These are phyloP conservation scores for Acanthaster planci DNA, from an alignment of 35 echinoderm and acorn worm species.

Conservation along the genomic window DNA sequence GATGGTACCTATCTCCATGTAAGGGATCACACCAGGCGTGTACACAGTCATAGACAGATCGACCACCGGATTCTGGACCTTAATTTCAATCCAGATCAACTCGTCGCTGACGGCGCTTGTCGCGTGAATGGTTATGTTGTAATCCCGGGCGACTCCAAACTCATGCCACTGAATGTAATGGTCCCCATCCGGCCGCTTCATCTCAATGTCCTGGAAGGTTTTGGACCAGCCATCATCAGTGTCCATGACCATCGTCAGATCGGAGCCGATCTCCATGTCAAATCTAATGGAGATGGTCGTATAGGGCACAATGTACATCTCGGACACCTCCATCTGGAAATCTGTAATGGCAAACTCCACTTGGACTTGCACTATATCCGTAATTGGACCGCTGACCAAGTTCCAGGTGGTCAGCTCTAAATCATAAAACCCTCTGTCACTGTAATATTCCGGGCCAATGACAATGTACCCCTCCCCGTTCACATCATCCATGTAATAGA, in stretches of 20 bases:
- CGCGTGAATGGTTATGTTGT: conserved; percentile 73
- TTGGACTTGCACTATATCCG: conserved; percentile 47
- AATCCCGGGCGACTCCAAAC: conserved; percentile 71
- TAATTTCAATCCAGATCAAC: conserved; percentile 56
- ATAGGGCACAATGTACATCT: conserved; percentile 76
- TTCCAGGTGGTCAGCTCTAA: conserved; percentile 74
- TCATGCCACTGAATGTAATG: conserved; percentile 67
- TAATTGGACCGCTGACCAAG: conserved; percentile 82
- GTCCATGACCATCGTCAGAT: conserved; percentile 76
- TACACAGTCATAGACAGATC: conserved; percentile 64
- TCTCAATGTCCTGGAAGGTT: conserved; percentile 46
- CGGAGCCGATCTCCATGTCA: conserved; percentile 85
- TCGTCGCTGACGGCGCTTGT: conserved; percentile 81
- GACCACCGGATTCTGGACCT: conserved; percentile 86
- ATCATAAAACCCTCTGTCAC: conserved; percentile 74
- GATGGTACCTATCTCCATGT: conserved; percentile 62
- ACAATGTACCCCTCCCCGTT: conserved; percentile 62
- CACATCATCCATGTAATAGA: conserved; percentile 55
- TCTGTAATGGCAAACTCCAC: conserved; percentile 85
- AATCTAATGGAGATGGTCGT: conserved; percentile 67
- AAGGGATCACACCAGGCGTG: conserved; percentile 75
- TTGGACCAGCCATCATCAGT: conserved; percentile 54
- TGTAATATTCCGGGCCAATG: conserved; percentile 67
- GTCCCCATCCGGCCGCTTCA: conserved; percentile 49
- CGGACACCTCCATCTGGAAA: conserved; percentile 81